Evolutionary conservation across 2,113 vertebrate genomes (phyloP).

Genomic region (Coregonus clupeaformis): DNA sequence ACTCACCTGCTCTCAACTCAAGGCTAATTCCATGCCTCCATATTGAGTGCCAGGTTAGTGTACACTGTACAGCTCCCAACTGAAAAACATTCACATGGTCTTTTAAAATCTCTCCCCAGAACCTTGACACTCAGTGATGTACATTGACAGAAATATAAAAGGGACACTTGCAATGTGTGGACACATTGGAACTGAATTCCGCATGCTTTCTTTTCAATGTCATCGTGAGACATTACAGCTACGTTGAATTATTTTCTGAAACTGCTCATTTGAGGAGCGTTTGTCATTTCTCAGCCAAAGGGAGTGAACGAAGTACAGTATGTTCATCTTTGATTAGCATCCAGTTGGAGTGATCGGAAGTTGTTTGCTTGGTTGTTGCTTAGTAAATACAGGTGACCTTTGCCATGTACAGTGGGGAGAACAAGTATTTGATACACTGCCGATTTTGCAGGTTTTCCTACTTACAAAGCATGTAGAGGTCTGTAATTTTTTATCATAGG

Average conservation of each 20-base stretch:
- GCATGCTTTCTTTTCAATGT: constrained; percentile 33
- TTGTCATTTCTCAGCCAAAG: constrained; percentile 52
- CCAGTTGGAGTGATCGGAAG: constrained; percentile 45
- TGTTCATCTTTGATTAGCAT: constrained; percentile 37
- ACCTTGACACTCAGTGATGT: not conserved
- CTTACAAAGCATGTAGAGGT: no score
- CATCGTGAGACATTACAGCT: constrained; percentile 13
- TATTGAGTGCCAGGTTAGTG: not conserved
- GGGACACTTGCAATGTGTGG: constrained; percentile 28
- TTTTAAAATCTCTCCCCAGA: not conserved
- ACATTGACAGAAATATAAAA: constrained; percentile 4
- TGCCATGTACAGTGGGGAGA: no score
- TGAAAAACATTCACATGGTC: not conserved
- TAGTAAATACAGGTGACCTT: constrained; percentile 36
- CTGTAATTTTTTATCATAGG: no score
- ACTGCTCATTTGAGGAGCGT: constrained; percentile 34
- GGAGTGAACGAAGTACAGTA: constrained; percentile 50
- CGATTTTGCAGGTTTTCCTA: no score
- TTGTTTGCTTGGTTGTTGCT: constrained; percentile 48
- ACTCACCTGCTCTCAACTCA: not conserved
- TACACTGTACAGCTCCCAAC: not conserved
- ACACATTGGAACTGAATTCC: constrained; percentile 19
- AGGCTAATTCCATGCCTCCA: not conserved
- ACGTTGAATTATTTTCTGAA: constrained; percentile 32
- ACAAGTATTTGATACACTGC: no score